Base-by-base conservation (phyloP, 2,113 vertebrate genomes). In the Lophochroa leadbeateri region DNA sequence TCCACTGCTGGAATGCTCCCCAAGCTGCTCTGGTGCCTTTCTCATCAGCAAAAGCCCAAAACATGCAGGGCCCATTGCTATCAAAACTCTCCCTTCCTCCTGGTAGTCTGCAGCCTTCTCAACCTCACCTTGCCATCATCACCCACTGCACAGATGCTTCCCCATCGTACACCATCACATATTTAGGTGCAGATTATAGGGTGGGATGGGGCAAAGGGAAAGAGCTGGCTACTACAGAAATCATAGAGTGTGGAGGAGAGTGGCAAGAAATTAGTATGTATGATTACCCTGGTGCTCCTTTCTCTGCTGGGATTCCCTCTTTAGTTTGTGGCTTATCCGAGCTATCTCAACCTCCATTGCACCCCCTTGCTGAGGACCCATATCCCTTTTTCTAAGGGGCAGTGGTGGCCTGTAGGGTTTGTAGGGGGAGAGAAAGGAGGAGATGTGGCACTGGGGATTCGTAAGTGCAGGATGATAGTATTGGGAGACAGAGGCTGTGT, bases 321-420 rank as follows among this genome's bases (percentile, higher is more conserved):
- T 41, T 58, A 28, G 12, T 35, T 14, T 55, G 60, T 60, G 65
- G 10, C 35, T 77, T 0, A 0, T 69, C 11, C 0, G 0, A 74
- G 10, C 24, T 18, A 8, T 37, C 9, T 68, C 43, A 44, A 0
- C 25, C 23, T 75, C 33, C 29, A 14, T 33, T 77, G 37, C 25
- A 60, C 4, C 33, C 14, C 18, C 20, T 84, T 87, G 39, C 33
- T 85, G 71, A 92, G 60, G 49, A 58, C 24, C 28, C 28, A 3
- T 9, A 24, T 67, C 8, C 10, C n/a, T 60, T 58, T 20, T 87
- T 69, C 53, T 61, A 55, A 63, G 60, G 52, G 33, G 18, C 57
- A 72, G 0, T 7, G 6, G 23, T 69, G 47, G 19, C 25, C 33
- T 72, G 55, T 52, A 58, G 61, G 23, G 29, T 41, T 72, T 85